phyloP scores from a whole-genome alignment of 2,888 invertebrate species.

The Ichneumoninae sp. region DNA sequence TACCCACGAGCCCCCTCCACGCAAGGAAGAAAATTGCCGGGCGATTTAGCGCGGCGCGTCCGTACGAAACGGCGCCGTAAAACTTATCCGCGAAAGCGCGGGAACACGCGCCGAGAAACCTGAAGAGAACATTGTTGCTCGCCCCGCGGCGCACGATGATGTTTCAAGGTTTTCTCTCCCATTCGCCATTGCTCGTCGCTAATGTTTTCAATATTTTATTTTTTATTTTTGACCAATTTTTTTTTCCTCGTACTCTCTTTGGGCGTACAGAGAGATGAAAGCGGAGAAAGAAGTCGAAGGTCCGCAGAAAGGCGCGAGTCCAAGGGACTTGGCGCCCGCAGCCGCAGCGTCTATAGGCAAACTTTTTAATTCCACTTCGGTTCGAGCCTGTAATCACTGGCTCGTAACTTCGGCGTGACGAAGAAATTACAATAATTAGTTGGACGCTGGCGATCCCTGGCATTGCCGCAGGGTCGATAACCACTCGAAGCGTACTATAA shows the following conservation, averaged over 20 bases:
- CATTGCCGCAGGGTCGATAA: conserved; percentile 44
- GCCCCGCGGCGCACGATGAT: not conserved
- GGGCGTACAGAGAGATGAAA: not conserved
- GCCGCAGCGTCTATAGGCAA: conserved; percentile 45
- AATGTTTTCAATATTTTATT: conserved; percentile 30
- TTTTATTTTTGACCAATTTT: not conserved
- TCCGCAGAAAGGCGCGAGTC: conserved; percentile 10
- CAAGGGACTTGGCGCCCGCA: not conserved
- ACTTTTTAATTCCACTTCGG: conserved; percentile 57
- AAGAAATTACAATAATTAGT: conserved; percentile 64
- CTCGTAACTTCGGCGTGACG: conserved; percentile 68
- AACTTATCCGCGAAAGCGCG: conserved; percentile 66
- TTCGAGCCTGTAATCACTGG: conserved; percentile 70
- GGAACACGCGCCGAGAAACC: conserved; percentile 18
- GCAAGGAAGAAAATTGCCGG: conserved; percentile 80
- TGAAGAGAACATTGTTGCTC: conserved; percentile 9
- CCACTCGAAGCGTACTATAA: conserved; percentile 23
- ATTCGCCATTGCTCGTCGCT: conserved; percentile 13
- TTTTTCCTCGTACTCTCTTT: not conserved
- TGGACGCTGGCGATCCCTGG: not conserved
- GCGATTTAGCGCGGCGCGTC: conserved; percentile 77
- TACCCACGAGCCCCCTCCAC: conserved; percentile 3
- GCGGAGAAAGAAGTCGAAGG: conserved; percentile 12
- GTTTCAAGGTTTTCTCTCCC: conserved; percentile 2
- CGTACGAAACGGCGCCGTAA: conserved; percentile 77